Evolutionary conservation across 2,888 invertebrate genomes (phyloP).

Genomic region (Drosophila imparisetae): DNA sequence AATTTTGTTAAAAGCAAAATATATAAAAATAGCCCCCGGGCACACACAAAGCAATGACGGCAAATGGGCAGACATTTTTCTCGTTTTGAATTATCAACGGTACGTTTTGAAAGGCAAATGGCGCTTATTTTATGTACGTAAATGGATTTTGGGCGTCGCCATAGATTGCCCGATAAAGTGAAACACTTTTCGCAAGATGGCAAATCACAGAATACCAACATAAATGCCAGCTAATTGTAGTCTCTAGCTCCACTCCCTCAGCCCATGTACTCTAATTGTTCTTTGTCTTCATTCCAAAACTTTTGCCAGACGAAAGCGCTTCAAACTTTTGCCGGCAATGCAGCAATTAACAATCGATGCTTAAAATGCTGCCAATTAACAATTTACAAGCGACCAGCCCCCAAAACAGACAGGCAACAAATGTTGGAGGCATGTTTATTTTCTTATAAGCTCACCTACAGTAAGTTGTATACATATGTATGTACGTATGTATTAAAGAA

Average conservation of each 20-base stretch:
- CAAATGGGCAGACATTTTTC: constrained; percentile 37
- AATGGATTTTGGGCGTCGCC: constrained; percentile 21
- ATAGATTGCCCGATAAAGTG: constrained; percentile 8
- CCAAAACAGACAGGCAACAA: constrained; percentile 1
- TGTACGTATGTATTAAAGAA: not conserved
- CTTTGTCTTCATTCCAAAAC: constrained; percentile 37
- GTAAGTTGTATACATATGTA: constrained; percentile 1
- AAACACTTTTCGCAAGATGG: not conserved
- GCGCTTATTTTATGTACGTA: constrained; percentile 23
- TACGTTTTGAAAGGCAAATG: constrained; percentile 52
- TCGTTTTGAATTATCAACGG: constrained; percentile 59
- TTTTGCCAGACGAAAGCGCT: constrained; percentile 75
- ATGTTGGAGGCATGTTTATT: constrained; percentile 7
- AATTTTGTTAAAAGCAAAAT: constrained; percentile 70
- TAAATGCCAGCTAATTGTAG: constrained; percentile 28
- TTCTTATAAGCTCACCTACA: constrained; percentile 2
- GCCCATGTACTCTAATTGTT: constrained; percentile 15
- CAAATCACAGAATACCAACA: constrained; percentile 3
- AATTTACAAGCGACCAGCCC: constrained; percentile 33
- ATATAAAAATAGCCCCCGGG: constrained; percentile 32
- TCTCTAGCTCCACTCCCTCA: not conserved
- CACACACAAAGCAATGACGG: constrained; percentile 23
- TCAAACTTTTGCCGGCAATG: constrained; percentile 59
- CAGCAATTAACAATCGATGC: constrained; percentile 72
- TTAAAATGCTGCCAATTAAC: constrained; percentile 69